phyloP scores from a whole-genome alignment of 2,113 vertebrate genomes.

The Pandion haliaetus region DNA sequence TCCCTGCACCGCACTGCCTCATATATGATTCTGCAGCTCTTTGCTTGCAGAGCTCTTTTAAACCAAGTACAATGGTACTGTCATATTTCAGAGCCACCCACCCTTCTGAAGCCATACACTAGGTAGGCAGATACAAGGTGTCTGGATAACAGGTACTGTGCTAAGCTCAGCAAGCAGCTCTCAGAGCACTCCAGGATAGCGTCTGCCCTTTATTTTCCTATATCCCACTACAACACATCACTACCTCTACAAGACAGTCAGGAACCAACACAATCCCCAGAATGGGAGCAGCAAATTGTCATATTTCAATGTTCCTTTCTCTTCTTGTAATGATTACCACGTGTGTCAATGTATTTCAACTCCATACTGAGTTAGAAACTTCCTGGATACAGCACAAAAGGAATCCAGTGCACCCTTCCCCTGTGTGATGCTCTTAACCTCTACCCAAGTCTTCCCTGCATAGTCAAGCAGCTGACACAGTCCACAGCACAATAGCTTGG shows the following conservation, averaged over 20 bases:
- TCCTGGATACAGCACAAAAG: slow-evolving; percentile 16
- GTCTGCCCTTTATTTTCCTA: background rate
- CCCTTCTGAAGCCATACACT: background rate
- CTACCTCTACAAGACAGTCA: background rate
- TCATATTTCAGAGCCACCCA: background rate
- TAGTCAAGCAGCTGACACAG: background rate
- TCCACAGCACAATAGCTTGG: slow-evolving; percentile 54
- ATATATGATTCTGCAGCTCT: background rate
- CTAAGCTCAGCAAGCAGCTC: background rate
- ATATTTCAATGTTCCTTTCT: background rate
- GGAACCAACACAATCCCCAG: background rate
- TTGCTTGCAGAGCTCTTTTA: background rate
- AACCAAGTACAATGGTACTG: background rate
- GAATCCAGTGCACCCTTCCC: slow-evolving; percentile 11
- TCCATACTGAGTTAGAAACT: slow-evolving; percentile 4
- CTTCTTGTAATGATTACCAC: slow-evolving; percentile 33
- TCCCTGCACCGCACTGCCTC: background rate
- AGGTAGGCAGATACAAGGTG: background rate
- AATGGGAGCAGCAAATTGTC: background rate
- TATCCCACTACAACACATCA: background rate
- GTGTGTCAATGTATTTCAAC: slow-evolving; percentile 17
- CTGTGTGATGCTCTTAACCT: slow-evolving; percentile 18
- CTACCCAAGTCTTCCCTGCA: slow-evolving; percentile 3
- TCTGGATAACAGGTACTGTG: background rate
- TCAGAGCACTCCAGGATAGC: background rate